Evolutionary conservation across 2,113 vertebrate species (phyloP).

Genomic region (Cnemophilus loriae): DNA sequence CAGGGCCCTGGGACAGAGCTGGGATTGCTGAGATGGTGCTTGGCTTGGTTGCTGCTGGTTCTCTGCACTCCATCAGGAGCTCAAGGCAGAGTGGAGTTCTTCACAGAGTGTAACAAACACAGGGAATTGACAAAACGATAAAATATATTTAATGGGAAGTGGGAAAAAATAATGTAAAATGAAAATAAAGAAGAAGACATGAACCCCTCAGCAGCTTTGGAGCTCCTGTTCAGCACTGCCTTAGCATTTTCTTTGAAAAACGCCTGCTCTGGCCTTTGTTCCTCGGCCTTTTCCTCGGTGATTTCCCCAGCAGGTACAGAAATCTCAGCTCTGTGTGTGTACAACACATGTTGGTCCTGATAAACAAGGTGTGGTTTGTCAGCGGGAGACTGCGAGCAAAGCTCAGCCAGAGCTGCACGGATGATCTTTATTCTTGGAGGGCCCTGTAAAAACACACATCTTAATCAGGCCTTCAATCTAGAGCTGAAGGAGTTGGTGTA

Average conservation of each 20-base stretch:
- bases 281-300: neutral
- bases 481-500: neutral
- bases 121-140: neutral
- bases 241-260: neutral
- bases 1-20: neutral
- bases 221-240: neutral
- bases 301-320: neutral
- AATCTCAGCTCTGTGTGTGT: neutral
- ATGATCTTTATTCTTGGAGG: neutral
- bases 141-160: neutral
- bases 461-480: neutral
- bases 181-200: neutral
- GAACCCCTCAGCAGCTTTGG: neutral
- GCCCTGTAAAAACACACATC: neutral
- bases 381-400: neutral
- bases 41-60: neutral
- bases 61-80: neutral
- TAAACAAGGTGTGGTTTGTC: neutral
- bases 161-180: neutral
- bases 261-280: neutral
- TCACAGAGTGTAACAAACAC: neutral
- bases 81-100: neutral
- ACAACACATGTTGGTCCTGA: neutral
- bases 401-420: neutral
- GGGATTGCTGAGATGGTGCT: neutral